Percentiles rank a stretch among this genome's conserved stretches.
Evolutionary conservation across 1,140 invertebrate species (phyloP).

Genomic region (Temnothorax nylanderi): DNA sequence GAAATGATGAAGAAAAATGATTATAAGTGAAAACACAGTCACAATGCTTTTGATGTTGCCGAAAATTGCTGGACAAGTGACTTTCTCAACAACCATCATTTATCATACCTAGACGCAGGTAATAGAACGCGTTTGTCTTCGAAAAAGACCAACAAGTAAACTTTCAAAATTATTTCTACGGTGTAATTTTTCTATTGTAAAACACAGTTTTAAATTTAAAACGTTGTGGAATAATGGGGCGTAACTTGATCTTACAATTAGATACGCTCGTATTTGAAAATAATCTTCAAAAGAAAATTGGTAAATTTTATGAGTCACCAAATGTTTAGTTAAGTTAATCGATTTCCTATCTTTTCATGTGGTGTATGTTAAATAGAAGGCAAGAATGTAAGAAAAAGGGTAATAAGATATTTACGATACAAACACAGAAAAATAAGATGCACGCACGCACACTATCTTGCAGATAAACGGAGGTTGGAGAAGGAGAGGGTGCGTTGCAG

Average conservation of each 20-base stretch:
- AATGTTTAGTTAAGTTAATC: not conserved
- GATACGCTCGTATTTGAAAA: not conserved
- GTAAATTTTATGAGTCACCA: not conserved
- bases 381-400: not conserved
- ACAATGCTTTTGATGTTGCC: not conserved
- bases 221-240: not conserved
- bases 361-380: not conserved
- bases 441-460: not conserved
- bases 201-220: not conserved
- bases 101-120: not conserved
- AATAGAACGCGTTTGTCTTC: not conserved
- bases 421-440: not conserved
- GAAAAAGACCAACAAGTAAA: not conserved
- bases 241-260: not conserved
- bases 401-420: slow-evolving; percentile 14
- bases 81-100: not conserved
- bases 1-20: not conserved
- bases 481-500: slow-evolving; percentile 42
- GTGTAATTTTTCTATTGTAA: not conserved
- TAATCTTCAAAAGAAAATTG: not conserved
- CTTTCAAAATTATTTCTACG: not conserved
- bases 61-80: not conserved
- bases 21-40: not conserved
- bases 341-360: not conserved
- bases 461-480: slow-evolving; percentile 26